Percentiles rank a stretch among this genome's conserved stretches.
Conservation (phyloP, 2,113 vertebrate genomes). For the Phylloscopus trochiloides region DNA sequence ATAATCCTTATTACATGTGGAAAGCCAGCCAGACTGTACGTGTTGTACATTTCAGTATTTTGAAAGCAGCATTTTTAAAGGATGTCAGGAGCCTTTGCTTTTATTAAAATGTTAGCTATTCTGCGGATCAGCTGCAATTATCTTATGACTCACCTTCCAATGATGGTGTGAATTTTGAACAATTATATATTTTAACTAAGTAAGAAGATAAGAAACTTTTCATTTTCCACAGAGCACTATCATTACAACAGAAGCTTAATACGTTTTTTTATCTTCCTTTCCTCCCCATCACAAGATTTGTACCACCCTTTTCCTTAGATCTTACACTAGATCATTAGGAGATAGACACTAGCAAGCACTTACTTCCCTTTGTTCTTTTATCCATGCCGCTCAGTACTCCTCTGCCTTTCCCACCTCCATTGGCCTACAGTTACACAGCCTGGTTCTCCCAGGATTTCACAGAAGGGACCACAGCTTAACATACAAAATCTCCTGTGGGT, state of each 20-base stretch:
- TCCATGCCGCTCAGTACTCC: neutral
- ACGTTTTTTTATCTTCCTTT: neutral
- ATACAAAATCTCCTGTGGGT: neutral
- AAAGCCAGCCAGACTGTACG: neutral
- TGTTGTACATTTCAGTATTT: neutral
- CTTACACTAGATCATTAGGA: neutral
- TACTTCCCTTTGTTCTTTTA: neutral
- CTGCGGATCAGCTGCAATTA: neutral
- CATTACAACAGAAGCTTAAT: neutral
- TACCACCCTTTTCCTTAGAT: neutral
- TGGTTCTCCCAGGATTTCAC: neutral
- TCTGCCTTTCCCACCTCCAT: neutral
- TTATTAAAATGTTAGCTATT: neutral
- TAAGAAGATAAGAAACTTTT: neutral
- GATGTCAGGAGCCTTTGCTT: neutral
- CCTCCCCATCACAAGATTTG: neutral
- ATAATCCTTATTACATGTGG: neutral
- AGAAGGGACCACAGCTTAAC: neutral
- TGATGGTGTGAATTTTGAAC: neutral
- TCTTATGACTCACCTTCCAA: conserved; percentile 10
- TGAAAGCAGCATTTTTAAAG: neutral
- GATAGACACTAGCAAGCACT: neutral
- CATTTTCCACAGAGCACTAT: neutral
- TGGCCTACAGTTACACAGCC: neutral
- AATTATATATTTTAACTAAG: neutral